Evolutionary conservation across 1,140 invertebrate species (phyloP).

Genomic region (Bombus sibiricus): DNA sequence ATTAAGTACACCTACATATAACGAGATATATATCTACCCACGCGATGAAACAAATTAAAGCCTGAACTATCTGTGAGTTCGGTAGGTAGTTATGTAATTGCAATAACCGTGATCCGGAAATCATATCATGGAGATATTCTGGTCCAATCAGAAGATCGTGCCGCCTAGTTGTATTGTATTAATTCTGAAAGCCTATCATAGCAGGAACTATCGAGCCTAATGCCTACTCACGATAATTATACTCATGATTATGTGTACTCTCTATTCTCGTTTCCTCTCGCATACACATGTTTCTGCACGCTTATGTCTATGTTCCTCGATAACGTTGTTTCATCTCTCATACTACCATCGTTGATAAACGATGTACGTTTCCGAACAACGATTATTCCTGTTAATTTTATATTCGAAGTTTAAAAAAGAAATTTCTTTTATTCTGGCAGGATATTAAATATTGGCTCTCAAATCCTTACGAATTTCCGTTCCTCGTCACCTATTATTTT

Average conservation of each 20-base stretch:
- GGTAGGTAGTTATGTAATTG: neutral
- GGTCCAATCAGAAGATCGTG: constrained; percentile 28
- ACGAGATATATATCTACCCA: neutral
- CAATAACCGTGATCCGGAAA: constrained; percentile 22
- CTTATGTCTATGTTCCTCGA: neutral
- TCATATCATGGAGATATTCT: neutral
- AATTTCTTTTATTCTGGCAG: neutral
- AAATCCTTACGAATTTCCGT: too few relatives aligned
- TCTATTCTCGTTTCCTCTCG: neutral
- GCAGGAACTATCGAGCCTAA: constrained; percentile 19
- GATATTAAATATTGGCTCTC: too few relatives aligned
- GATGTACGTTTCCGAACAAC: neutral
- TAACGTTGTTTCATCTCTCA: neutral
- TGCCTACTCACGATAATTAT: constrained; percentile 21
- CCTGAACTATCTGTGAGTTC: neutral
- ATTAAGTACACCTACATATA: neutral
- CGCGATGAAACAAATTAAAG: neutral
- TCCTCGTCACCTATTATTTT: too few relatives aligned
- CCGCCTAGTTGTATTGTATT: constrained; percentile 20
- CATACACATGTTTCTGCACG: neutral
- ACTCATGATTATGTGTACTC: constrained; percentile 21
- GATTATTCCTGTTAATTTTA: neutral
- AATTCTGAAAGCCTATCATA: constrained; percentile 38
- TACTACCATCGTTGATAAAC: neutral
- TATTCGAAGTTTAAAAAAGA: neutral